phyloP scores from a whole-genome alignment of 2,797 vertebrate species.

The Chromobotia macracanthus region DNA sequence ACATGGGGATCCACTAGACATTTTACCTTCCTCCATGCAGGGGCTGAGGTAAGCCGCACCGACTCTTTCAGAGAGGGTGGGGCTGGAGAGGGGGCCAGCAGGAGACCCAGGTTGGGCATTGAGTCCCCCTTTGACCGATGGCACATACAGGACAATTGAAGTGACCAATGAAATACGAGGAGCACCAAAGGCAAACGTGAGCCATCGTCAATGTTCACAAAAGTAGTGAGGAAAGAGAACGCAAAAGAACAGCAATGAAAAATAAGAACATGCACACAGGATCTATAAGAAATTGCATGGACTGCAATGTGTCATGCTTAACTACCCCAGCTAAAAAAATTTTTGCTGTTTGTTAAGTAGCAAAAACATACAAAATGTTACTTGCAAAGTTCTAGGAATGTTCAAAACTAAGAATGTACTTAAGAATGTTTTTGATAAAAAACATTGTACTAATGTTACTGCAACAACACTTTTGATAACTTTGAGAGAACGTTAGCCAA shows the following conservation, averaged over 20 bases:
- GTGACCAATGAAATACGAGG: slow-evolving; percentile 53
- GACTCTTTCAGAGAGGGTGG: slow-evolving; percentile 79
- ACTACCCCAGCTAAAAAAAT: neutral
- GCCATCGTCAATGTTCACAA: slow-evolving; percentile 63
- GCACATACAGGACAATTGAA: slow-evolving; percentile 54
- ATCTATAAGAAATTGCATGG: slow-evolving; percentile 48
- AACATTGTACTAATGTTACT: too few species aligned
- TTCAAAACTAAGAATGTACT: too few species aligned
- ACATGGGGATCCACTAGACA: slow-evolving; percentile 21
- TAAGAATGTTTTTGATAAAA: too few species aligned
- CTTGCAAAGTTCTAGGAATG: too few species aligned
- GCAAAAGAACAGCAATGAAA: slow-evolving; percentile 52
- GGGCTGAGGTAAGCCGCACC: slow-evolving; percentile 78
- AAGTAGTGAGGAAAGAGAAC: slow-evolving; percentile 49
- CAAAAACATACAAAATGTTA: too few species aligned
- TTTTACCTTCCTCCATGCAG: slow-evolving; percentile 98
- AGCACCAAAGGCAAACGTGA: slow-evolving; percentile 67
- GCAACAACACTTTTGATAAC: too few species aligned
- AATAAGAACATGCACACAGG: slow-evolving; percentile 42
- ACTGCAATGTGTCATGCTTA: slow-evolving; percentile 3
- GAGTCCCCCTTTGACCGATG: slow-evolving; percentile 68
- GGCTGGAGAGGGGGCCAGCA: slow-evolving; percentile 77
- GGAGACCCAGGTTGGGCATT: slow-evolving; percentile 85
- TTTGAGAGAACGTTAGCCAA: too few species aligned
- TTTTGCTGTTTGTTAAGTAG: too few species aligned